Evolutionary conservation across 2,113 vertebrate genomes (phyloP).

Genomic region (Dermatemys mawii): DNA sequence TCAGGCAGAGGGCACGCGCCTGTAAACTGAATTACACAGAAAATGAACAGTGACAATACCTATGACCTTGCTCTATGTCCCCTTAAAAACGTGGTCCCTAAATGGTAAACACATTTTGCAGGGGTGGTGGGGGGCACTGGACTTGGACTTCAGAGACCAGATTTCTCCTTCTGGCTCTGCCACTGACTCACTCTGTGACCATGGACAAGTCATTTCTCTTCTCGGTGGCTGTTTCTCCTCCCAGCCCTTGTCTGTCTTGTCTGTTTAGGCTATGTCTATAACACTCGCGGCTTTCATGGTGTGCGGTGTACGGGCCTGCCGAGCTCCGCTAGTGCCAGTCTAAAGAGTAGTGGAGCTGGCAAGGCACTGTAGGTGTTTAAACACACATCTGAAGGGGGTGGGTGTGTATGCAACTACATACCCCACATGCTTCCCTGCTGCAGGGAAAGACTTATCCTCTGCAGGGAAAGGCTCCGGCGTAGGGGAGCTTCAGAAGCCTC

Average conservation of each 20-base stretch:
- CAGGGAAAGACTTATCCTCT: not conserved
- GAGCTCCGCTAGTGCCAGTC: not conserved
- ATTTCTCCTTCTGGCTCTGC: not conserved
- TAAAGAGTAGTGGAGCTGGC: not conserved
- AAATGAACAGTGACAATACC: too few relatives aligned
- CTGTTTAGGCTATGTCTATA: not conserved
- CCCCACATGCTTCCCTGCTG: too few relatives aligned
- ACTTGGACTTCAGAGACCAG: not conserved
- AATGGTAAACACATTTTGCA: conserved; percentile 30
- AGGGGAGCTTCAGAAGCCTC: too few relatives aligned
- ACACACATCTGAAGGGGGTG: not conserved
- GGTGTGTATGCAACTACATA: not conserved
- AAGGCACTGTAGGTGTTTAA: not conserved
- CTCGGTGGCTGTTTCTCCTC: conserved; percentile 13
- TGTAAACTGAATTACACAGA: not conserved
- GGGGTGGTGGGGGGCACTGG: not conserved
- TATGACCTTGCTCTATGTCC: conserved; percentile 17
- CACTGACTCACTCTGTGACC: conserved; percentile 14
- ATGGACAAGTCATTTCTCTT: conserved; percentile 6
- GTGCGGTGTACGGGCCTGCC: not conserved
- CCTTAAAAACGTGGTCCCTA: not conserved
- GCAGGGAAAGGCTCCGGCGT: not conserved
- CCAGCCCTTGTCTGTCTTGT: not conserved
- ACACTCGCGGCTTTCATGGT: not conserved
- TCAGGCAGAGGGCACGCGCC: not conserved